Base-by-base conservation (phyloP, 1,140 invertebrate species). In the Campoletis sonorensis region DNA sequence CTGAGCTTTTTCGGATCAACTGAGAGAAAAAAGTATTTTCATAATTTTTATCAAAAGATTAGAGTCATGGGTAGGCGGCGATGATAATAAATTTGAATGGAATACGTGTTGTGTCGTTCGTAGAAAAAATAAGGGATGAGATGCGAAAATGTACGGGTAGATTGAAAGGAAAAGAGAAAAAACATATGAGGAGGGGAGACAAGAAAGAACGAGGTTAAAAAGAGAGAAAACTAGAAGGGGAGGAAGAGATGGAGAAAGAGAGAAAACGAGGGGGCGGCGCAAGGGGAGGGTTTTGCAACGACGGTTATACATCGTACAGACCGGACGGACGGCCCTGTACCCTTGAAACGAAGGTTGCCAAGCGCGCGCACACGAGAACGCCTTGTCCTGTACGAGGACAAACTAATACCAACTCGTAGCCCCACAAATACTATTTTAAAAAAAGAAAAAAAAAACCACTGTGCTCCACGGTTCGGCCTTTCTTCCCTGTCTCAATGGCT, bases 301-400 rank as follows among this genome's bases (percentile, higher is more conserved):
- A 68, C 64, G 58, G 81, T 8, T 13, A 51, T 54, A 54, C n/a
- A 54, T 54, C 51, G 77, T 80, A 81, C 80, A 76, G 77, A 81
- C 68, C 79, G 51, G 79, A 83, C 83, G 81, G 82, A 85, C 88
- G 87, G 88, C 87, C 88, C 88, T 90, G 88, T 54, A 89, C 89
- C 90, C 90, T 91, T 91, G 89, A 89, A 87, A 87, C 86, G 90
- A 90, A 91, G 89, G 89, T 88, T 90, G 87, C 80, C 75, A 75
- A 83, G 70, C 81, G 51, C 51, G 70, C 81, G 51, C 51, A 54
- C 51, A 54, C 51, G 7, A 54, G 51, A 54, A 54, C n/a, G 51
- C 51, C 51, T 54, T 54, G 51, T 54, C 51, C 51, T 86, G 86
- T 78, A 82, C 81, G 79, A 54, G 82, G 84, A 85, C 85, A 85